Conservation (phyloP, 2,797 vertebrate species). For the Sitta carolinensis region DNA sequence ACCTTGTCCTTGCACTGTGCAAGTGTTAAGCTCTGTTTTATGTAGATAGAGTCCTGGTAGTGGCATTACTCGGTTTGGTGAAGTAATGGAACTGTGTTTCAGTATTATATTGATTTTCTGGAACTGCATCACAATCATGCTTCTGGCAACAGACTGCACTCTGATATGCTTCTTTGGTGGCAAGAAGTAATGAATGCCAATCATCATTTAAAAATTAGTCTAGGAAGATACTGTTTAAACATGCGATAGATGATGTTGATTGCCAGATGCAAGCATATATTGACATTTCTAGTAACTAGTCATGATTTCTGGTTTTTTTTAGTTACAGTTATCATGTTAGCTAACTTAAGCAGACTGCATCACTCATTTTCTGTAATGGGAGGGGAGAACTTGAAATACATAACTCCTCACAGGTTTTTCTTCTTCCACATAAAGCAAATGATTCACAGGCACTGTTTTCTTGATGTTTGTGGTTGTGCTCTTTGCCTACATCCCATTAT, state of each 20-base stretch:
- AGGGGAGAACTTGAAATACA: background rate
- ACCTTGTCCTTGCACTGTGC: background rate
- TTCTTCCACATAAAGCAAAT: background rate
- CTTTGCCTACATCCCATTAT: background rate
- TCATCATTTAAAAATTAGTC: background rate
- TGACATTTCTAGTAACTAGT: background rate
- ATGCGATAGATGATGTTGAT: background rate
- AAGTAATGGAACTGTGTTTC: conserved; percentile 10
- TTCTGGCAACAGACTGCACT: background rate
- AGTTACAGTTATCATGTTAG: background rate
- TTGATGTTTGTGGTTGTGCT: background rate
- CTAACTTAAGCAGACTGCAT: background rate
- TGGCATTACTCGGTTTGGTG: background rate
- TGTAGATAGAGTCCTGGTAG: background rate
- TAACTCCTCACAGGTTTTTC: background rate
- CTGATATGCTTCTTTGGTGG: background rate
- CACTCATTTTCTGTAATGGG: background rate
- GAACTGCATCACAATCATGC: background rate
- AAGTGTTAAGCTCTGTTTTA: background rate
- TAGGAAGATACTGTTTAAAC: background rate
- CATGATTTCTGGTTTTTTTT: background rate
- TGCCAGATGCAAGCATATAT: background rate
- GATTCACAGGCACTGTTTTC: background rate
- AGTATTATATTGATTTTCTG: conserved; percentile 25
- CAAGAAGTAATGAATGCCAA: background rate